These are phyloP conservation scores for Tetragonisca angustula DNA, from an alignment of 2,888 invertebrate species.

Conservation along the genomic window DNA sequence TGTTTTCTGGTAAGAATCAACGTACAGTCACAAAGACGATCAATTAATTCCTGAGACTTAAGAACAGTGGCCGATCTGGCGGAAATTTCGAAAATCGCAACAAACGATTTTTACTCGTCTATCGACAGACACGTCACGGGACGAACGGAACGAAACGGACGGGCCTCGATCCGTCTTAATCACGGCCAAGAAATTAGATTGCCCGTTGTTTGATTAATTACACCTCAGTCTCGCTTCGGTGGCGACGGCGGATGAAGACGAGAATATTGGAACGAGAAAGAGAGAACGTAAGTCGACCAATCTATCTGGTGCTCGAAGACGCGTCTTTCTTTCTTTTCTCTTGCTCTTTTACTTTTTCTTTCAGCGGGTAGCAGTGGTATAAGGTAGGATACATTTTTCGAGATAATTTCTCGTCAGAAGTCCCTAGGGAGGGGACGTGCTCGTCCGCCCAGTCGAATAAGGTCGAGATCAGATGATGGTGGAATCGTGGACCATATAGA, in stretches of 20 bases:
- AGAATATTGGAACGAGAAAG: neutral
- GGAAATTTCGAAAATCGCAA: neutral
- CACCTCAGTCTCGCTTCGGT: constrained; percentile 3
- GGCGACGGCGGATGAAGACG: constrained; percentile 14
- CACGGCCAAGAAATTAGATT: constrained; percentile 56
- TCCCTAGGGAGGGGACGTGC: constrained; percentile 62
- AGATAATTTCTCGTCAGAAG: constrained; percentile 76
- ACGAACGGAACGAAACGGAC: constrained; percentile 8
- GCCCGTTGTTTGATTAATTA: constrained; percentile 29
- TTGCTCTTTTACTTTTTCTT: neutral
- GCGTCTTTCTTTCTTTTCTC: neutral
- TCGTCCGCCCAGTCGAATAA: constrained; percentile 45
- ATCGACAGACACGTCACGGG: neutral
- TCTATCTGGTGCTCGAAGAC: constrained; percentile 56
- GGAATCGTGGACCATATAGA: constrained; percentile 51
- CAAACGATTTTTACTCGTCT: neutral
- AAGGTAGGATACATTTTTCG: constrained; percentile 72
- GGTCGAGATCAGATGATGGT: constrained; percentile 59
- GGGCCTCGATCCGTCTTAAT: constrained; percentile 49
- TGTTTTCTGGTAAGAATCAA: neutral
- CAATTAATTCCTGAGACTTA: neutral
- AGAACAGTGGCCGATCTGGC: neutral
- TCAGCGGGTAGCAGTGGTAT: neutral
- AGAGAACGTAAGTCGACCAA: constrained; percentile 51
- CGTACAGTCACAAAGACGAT: neutral